Conservation (phyloP, 2,113 vertebrate species). For the Oostethus manadensis region DNA sequence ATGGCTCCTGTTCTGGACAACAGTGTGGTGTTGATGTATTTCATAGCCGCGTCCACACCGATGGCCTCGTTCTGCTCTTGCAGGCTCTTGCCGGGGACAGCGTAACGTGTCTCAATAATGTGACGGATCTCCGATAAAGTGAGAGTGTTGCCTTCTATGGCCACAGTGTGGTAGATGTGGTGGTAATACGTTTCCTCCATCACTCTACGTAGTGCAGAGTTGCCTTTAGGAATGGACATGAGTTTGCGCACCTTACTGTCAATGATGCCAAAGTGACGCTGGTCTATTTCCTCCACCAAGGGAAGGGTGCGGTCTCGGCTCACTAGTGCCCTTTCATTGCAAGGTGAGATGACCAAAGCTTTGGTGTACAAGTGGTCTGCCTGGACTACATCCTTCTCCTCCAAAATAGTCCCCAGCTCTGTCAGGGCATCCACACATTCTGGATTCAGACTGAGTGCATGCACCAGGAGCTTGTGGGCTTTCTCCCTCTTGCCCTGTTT, state of each 20-base stretch:
- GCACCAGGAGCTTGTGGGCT: slow-evolving; percentile 87
- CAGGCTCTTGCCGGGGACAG: slow-evolving; percentile 89
- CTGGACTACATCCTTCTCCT: slow-evolving; percentile 92
- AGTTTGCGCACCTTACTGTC: slow-evolving; percentile 91
- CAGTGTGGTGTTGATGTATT: slow-evolving; percentile 88
- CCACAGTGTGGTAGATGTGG: slow-evolving; percentile 97
- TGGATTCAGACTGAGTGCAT: slow-evolving; percentile 89
- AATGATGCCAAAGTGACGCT: slow-evolving; percentile 87
- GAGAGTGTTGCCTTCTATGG: slow-evolving; percentile 96
- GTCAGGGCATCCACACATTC: slow-evolving; percentile 88
- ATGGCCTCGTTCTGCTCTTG: slow-evolving; percentile 96
- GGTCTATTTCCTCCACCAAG: slow-evolving; percentile 94
- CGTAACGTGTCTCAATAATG: slow-evolving; percentile 93
- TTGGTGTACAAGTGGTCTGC: slow-evolving; percentile 92
- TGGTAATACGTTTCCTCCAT: slow-evolving; percentile 98
- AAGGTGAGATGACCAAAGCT: slow-evolving; percentile 84
- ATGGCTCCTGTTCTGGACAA: slow-evolving; percentile 79
- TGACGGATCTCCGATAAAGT: slow-evolving; percentile 91
- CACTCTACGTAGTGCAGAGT: slow-evolving; percentile 84
- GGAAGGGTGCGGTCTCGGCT: slow-evolving; percentile 87
- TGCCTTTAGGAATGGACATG: slow-evolving; percentile 94
- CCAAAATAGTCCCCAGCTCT: slow-evolving; percentile 88
- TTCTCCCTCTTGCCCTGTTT: slow-evolving; percentile 88
- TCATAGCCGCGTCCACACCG: slow-evolving; percentile 90
- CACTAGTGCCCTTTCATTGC: slow-evolving; percentile 84